Percentiles rank a stretch among this genome's conserved stretches.
Evolutionary conservation across 2,113 vertebrate genomes (phyloP).

Genomic region (Zosterops lateralis): DNA sequence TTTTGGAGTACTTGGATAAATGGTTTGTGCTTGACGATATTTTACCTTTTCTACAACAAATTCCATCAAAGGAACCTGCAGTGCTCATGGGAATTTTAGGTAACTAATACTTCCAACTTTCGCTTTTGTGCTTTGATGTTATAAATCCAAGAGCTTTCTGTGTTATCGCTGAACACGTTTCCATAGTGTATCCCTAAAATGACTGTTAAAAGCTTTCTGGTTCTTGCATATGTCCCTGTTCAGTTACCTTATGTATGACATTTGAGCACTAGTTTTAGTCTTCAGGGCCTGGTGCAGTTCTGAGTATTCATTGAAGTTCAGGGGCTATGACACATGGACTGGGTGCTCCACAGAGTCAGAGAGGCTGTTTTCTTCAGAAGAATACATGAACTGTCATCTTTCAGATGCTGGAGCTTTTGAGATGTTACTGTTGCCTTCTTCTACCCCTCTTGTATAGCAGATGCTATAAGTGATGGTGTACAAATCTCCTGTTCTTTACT

Average conservation of each 20-base stretch:
- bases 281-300: neutral
- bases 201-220: neutral
- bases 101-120: conserved; percentile 58
- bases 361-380: neutral
- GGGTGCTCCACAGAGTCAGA: neutral
- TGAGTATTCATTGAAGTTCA: neutral
- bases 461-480: neutral
- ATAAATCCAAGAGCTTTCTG: neutral
- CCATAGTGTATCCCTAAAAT: neutral
- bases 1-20: conserved; percentile 97
- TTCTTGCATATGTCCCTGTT: neutral
- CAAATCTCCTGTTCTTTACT: neutral
- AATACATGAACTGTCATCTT: neutral
- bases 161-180: neutral
- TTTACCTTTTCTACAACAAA: conserved; percentile 96
- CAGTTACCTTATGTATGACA: neutral
- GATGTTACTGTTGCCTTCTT: neutral
- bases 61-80: conserved; percentile 95
- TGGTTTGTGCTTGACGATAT: conserved; percentile 98
- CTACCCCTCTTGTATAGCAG: neutral
- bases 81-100: conserved; percentile 98
- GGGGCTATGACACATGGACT: neutral
- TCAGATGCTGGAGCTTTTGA: neutral
- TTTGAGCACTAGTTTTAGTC: neutral
- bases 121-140: neutral